These are phyloP conservation scores for Muraenolepis orangiensis DNA, from an alignment of 2,797 vertebrate genomes.

Conservation along the genomic window DNA sequence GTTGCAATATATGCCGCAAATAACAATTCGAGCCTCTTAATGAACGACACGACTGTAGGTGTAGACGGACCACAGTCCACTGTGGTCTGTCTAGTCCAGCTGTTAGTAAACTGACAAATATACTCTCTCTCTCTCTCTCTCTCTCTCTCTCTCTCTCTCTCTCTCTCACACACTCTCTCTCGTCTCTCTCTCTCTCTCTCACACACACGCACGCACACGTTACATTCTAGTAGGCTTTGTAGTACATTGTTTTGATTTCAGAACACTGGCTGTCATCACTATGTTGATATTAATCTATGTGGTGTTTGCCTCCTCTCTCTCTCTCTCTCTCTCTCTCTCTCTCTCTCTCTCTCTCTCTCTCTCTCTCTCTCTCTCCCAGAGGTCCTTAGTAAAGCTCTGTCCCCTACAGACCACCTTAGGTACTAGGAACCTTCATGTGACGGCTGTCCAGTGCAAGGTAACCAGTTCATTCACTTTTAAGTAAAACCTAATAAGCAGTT, in stretches of 20 bases:
- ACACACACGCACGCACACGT: too few relatives aligned
- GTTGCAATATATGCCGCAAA: background rate
- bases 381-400: conserved; percentile 14
- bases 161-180: too few relatives aligned
- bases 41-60: background rate
- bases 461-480: background rate
- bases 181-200: too few relatives aligned
- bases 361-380: conserved; percentile 41
- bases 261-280: background rate
- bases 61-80: too few relatives aligned
- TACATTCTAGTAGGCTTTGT: background rate
- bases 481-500: background rate
- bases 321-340: background rate
- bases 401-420: conserved; percentile 17
- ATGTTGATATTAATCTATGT: background rate
- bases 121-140: too few relatives aligned
- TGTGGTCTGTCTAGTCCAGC: background rate
- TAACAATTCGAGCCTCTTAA: background rate
- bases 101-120: background rate
- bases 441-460: conserved; percentile 73
- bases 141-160: too few relatives aligned
- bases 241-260: background rate
- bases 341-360: background rate
- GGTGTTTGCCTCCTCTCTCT: background rate
- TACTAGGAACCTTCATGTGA: conserved; percentile 61